Base-by-base conservation (phyloP, 2,113 vertebrate species). In the Azemiops feae region DNA sequence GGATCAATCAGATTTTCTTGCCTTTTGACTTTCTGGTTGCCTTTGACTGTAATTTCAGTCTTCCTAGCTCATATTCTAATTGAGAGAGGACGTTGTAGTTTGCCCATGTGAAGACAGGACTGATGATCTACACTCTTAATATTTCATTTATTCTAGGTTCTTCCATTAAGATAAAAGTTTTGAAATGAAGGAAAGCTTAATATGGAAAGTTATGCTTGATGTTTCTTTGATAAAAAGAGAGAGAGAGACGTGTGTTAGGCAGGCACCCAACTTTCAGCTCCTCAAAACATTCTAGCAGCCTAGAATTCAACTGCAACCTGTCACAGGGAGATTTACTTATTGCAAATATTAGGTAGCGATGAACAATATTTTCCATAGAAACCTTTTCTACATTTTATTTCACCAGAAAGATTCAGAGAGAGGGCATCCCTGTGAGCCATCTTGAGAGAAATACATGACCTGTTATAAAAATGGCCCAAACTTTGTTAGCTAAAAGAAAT, bases 391-490 rank as follows among this genome's bases (percentile, higher is more conserved):
- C 14, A 89, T 47, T 93, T 18, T 34, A 91, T 55, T 81, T 54
- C 23, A 74, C 43, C 25, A 94, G 87, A 92, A 85, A 16, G 50
- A 88, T 11, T 30, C 23, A 3, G 39, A 43, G n/a, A 53, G 55
- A 92, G 45, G 45, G 89, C 16, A 4, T 64, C 39, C 14, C 39
- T 11, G 16, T 58, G 25, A 60, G 43, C 0, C 86, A 81, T 86
- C 4, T 55, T 39, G 10, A n/a, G 81, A 89, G 64, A 94, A 92
- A 27, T 39, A 91, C 0, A 1, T 90, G 22, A 50, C 45, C 87
- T 93, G 69, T 34, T 10, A 47, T 39, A 95, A 60, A 87, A 94
- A 89, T 89, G 14, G 93, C 39, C 64, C 85, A 91, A 23, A 91
- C 9, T 22, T 93, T 69, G 50, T 16, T 0, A 34, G 22, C 12